These are phyloP conservation scores for Coleophora deauratella DNA, from an alignment of 2,888 invertebrate species.

Conservation along the genomic window DNA sequence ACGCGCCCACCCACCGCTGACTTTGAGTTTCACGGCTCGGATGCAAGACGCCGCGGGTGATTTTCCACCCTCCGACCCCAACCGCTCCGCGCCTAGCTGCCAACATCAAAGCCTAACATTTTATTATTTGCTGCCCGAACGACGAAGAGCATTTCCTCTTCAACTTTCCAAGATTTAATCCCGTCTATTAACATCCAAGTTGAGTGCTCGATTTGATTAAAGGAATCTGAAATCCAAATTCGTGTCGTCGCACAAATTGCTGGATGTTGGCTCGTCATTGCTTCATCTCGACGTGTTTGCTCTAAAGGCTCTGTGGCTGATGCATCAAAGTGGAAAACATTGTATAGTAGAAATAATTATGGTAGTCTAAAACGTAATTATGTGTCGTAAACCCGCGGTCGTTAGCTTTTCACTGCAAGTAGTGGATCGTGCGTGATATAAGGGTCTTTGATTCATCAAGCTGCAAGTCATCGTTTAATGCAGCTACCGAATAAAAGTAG, in stretches of 20 bases:
- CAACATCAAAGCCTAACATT: conserved; percentile 62
- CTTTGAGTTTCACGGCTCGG: conserved; percentile 32
- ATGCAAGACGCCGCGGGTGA: conserved; percentile 42
- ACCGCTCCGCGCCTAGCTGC: conserved; percentile 24
- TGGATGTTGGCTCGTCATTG: conserved; percentile 17
- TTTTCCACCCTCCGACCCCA: conserved; percentile 41
- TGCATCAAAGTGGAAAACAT: conserved; percentile 33
- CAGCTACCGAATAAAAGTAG: too few relatives aligned
- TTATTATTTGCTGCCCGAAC: conserved; percentile 49
- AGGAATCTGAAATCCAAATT: conserved; percentile 25
- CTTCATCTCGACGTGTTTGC: neutral
- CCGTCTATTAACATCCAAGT: conserved; percentile 27
- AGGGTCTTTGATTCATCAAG: conserved; percentile 2
- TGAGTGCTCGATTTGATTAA: conserved; percentile 31
- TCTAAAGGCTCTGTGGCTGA: conserved; percentile 19
- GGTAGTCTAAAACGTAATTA: conserved; percentile 39
- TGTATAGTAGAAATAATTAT: conserved; percentile 38
- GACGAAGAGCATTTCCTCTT: conserved; percentile 31
- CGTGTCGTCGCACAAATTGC: conserved; percentile 27
- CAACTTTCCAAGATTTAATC: conserved; percentile 38
- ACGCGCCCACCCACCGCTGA: conserved; percentile 24
- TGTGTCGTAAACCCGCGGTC: conserved; percentile 37
- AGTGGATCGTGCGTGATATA: conserved; percentile 17
- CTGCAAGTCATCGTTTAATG: neutral
- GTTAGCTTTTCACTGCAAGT: conserved; percentile 29